A percentile compares a stretch with the other conserved stretches of the same genome.
phyloP scores from a whole-genome alignment of 2,797 vertebrate genomes.

The Martes flavigula region DNA sequence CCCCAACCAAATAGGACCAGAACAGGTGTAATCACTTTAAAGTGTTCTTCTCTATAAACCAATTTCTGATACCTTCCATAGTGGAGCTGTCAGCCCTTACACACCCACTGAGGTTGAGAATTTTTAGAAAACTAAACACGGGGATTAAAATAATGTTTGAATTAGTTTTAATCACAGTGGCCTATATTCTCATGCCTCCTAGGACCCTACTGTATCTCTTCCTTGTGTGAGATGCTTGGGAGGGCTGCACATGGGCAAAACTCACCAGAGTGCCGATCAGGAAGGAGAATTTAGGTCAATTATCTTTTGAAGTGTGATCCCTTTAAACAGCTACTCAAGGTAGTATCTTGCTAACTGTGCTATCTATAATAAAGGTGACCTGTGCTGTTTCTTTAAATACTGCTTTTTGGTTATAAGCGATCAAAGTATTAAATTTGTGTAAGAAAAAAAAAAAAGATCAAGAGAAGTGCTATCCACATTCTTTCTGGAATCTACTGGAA shows the following conservation, averaged over 20 bases:
- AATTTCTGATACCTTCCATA: constrained; percentile 51
- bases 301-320: constrained; percentile 73
- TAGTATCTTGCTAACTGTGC: constrained; percentile 48
- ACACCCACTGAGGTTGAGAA: constrained; percentile 24
- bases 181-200: constrained; percentile 62
- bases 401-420: constrained; percentile 63
- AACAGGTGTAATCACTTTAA: constrained; percentile 61
- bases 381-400: constrained; percentile 70
- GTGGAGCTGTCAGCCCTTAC: constrained; percentile 29
- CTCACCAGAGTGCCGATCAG: constrained; percentile 23
- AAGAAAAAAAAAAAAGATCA: constrained; percentile 62
- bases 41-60: constrained; percentile 54
- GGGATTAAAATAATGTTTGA: constrained; percentile 75
- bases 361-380: constrained; percentile 61
- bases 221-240: constrained; percentile 47
- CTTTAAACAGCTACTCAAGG: constrained; percentile 75
- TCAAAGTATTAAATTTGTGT: constrained; percentile 66
- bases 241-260: constrained; percentile 5
- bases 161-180: constrained; percentile 69
- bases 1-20: not conserved
- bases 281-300: constrained; percentile 74
- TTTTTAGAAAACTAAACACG: constrained; percentile 66
- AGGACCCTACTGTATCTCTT: constrained; percentile 52
- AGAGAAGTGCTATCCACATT: constrained; percentile 54
- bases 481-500: constrained; percentile 64